Evolutionary conservation across 30 jellyfish, hydroid and myxozoan genomes (phyloP), one percentile per base, ranked within the genome.

Genomic region (Pelagia noctiluca): DNA sequence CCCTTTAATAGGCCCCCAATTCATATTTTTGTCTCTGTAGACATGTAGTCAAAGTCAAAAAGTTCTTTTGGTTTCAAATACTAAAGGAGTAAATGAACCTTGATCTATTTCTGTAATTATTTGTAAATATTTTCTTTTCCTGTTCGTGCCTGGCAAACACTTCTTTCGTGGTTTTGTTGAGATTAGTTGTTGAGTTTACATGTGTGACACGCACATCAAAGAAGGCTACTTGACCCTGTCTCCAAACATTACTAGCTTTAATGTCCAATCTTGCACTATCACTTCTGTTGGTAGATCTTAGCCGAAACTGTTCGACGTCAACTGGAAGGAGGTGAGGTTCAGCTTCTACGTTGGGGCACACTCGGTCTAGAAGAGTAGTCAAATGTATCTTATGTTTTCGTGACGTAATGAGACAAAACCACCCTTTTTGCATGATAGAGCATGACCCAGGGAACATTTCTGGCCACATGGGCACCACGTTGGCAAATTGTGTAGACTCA

Each of bases 151-250:
- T 25, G 16, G 68, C 16, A 30, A 10, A 10, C 21, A 10, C 68
- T 19, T 52, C 21, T 25, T 52, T 52, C 2, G 68, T 30, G 68
- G 21, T 8, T 52, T 52, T 19, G 30, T 8, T 52, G 2, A 19
- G 28, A 8, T 10, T 10, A 30, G 16, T 52, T 19, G 28, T 10
- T 26, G 57, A 13, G 16, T 22, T 0, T 29, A n/a, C 78, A 35
- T 64, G 78, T 52, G 68, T 52, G 68, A 52, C 68, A 52, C 68
- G 68, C 68, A 52, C 68, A 64, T 64, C 78, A 35, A 64, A 64
- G 53, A 64, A 64, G 18, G 78, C 57, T 29, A 35, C 53, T 64
- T 64, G 53, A 29, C 78, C 78, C 78, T 64, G 50, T 35, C 78
- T 64, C 78, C 78, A 64, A 64, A 64, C 3, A 64, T 64, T 64